Conservation (phyloP, 2,113 vertebrate genomes). For the Lampris megalopsis region DNA sequence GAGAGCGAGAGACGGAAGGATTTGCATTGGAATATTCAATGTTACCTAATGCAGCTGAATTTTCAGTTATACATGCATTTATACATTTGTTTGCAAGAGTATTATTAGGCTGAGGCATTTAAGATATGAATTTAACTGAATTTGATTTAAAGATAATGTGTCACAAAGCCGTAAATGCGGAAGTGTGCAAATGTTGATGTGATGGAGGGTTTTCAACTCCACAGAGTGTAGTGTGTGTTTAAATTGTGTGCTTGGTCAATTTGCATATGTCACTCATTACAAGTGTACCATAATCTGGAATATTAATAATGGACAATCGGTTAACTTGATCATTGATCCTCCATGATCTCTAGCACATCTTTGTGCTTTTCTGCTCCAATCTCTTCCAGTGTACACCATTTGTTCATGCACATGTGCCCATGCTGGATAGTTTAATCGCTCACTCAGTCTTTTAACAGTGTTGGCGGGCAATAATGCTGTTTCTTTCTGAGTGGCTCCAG, state of each 20-base stretch:
- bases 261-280: conserved; percentile 41
- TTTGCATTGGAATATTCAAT: no score
- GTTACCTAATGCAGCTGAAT: no score
- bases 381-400: conserved; percentile 58
- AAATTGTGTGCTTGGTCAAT: conserved; percentile 53
- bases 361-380: conserved; percentile 60
- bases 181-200: conserved; percentile 34
- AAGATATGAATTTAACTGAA: conserved; percentile 19
- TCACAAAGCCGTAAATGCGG: conserved; percentile 10
- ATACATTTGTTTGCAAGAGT: conserved; percentile 43
- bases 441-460: conserved; percentile 37
- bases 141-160: conserved; percentile 22
- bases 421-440: conserved; percentile 60
- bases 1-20: no score
- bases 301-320: conserved; percentile 51
- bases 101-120: conserved; percentile 34
- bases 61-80: conserved; percentile 8
- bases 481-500: conserved; percentile 61
- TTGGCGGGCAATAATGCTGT: conserved; percentile 63
- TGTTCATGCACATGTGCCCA: conserved; percentile 41
- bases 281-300: conserved; percentile 46
- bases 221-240: conserved; percentile 30
- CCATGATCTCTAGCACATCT: conserved; percentile 52
- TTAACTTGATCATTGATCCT: conserved; percentile 49
- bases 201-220: conserved; percentile 41